phyloP scores from a whole-genome alignment of 2,888 invertebrate genomes.

The Cremastinae sp. region DNA sequence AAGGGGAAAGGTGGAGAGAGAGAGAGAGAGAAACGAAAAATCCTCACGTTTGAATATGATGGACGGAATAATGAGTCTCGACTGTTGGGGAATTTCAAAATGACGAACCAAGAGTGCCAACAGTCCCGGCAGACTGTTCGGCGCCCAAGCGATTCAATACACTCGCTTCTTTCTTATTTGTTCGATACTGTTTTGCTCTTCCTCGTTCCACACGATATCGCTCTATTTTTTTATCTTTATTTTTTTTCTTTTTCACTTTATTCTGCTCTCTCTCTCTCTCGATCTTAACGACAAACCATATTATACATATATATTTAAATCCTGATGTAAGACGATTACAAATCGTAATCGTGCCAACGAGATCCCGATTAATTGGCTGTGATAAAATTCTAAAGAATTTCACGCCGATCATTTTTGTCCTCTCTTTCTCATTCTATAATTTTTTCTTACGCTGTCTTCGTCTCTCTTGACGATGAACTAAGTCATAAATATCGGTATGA shows the following conservation, averaged over 20 bases:
- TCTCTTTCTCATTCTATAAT: no score
- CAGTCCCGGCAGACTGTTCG: slow-evolving; percentile 60
- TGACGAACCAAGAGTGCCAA: slow-evolving; percentile 25
- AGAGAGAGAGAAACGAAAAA: no score
- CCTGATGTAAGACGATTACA: no score
- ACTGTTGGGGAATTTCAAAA: slow-evolving; percentile 29
- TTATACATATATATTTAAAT: no score
- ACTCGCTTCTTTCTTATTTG: slow-evolving; percentile 32
- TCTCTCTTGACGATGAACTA: no score
- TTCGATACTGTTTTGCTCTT: slow-evolving; percentile 8
- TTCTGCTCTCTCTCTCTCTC: background rate
- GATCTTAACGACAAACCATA: background rate
- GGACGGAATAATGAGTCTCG: slow-evolving; percentile 1
- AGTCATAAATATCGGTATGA: no score
- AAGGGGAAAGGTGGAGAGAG: background rate
- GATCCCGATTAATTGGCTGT: no score
- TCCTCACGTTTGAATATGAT: slow-evolving; percentile 18
- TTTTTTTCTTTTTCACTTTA: background rate
- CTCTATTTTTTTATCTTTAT: background rate
- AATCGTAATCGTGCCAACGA: background rate
- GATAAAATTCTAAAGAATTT: no score
- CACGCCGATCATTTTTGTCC: no score
- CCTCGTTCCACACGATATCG: background rate
- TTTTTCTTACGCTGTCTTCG: no score
- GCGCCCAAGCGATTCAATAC: slow-evolving; percentile 52